Evolutionary conservation across 92 coral and sea anemone genomes (phyloP), one percentile per base, ranked within the genome.

Genomic region (Zoanthus sansibaricus): DNA sequence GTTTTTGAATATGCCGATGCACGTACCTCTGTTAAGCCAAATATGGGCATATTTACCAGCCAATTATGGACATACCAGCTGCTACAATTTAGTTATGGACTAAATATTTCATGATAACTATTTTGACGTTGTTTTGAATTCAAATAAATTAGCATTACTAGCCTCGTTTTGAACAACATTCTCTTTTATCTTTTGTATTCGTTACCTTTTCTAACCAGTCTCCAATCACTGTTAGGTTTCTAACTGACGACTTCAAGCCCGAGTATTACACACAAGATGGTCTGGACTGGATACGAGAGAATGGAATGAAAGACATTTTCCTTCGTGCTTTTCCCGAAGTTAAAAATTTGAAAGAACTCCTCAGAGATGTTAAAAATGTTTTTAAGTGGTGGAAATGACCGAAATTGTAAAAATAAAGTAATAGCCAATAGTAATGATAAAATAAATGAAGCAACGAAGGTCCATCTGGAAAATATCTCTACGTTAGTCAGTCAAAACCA

Each of bases 181-280:
- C 42, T 37, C 42, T 37, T 37, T 2, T 37, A 37, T 37, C 25
- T 37, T 37, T 37, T 37, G 42, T 2, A 37, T 4, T 2, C 42
- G 2, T 37, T 37, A 37, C 42, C 42, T 37, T 37, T 4, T 37
- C 42, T 61, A 17, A 62, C 9, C 8, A 7, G 30, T 17, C 30
- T n/a, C 25, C 8, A 20, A 62, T 51, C 82, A 15, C 5, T 90
- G n/a, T 47, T 87, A 94, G 98, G 87, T 94, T 94, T 82, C 78
- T 94, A 33, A 93, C 95, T 0, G 92, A 93, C 72, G 94, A 94
- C 86, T 94, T 86, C 90, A 91, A 89, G 5, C 84, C 88, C 21
- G 94, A 94, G 78, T 94, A 91, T 64, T 94, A 94, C 88, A 94
- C 98, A 7, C 89, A 91, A 72, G 94, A 78, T 21, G 98, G 98